phyloP scores from a whole-genome alignment of 1,140 invertebrate species.

The Danaus melanippus region DNA sequence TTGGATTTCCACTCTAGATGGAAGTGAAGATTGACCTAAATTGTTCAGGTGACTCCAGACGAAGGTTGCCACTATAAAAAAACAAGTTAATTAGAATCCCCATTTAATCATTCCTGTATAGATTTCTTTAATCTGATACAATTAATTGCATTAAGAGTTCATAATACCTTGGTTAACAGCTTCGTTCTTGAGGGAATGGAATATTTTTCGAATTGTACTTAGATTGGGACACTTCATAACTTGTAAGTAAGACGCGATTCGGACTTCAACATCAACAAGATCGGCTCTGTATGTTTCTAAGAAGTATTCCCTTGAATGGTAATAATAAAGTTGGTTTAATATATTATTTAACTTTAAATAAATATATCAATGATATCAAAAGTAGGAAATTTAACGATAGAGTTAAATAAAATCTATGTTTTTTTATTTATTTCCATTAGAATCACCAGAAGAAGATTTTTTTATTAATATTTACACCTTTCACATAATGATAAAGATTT shows the following conservation, averaged over 20 bases:
- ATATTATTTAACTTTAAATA: too few relatives aligned
- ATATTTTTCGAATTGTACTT: constrained; percentile 80
- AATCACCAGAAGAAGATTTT: too few relatives aligned
- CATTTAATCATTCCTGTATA: too few relatives aligned
- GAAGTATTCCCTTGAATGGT: constrained; percentile 74
- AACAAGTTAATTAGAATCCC: not conserved
- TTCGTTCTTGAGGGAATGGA: constrained; percentile 80
- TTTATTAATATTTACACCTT: too few relatives aligned
- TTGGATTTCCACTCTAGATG: constrained; percentile 86
- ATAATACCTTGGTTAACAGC: constrained; percentile 87
- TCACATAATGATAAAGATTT: too few relatives aligned
- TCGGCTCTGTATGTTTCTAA: constrained; percentile 81
- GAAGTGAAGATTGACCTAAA: constrained; percentile 86
- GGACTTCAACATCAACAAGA: constrained; percentile 84
- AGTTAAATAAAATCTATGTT: too few relatives aligned
- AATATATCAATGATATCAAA: too few relatives aligned
- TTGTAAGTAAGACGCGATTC: constrained; percentile 90
- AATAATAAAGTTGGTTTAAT: too few relatives aligned
- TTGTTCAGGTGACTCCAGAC: constrained; percentile 94
- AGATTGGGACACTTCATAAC: constrained; percentile 91
- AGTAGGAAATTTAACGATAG: too few relatives aligned
- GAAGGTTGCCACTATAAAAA: constrained; percentile 86
- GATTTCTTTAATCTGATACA: too few relatives aligned
- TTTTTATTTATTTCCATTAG: too few relatives aligned
- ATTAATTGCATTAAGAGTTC: not conserved